These are phyloP conservation scores for Sitophilus oryzae DNA, from an alignment of 1,140 invertebrate species.

Conservation along the genomic window DNA sequence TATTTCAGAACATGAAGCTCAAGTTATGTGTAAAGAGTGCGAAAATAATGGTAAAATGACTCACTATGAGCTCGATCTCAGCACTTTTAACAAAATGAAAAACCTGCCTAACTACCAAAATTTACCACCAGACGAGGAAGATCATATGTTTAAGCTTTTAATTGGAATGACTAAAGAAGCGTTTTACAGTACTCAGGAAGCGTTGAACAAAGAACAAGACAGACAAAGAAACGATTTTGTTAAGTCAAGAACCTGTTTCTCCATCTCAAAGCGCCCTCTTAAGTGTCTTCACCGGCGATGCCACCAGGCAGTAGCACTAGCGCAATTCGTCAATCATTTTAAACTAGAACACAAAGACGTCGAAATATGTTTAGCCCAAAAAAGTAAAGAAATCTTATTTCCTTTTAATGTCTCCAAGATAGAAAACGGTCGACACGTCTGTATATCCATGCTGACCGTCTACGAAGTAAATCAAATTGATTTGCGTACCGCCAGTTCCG, in stretches of 20 bases:
- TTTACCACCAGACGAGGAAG: constrained; percentile 22
- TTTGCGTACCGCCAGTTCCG: constrained; percentile 20
- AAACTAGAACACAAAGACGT: constrained; percentile 38
- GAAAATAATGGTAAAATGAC: too few relatives aligned
- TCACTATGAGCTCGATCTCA: too few relatives aligned
- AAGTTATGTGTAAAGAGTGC: constrained; percentile 37
- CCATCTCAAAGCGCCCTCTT: constrained; percentile 33
- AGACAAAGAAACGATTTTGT: constrained; percentile 3
- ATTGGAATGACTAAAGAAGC: constrained; percentile 16
- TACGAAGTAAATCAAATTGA: constrained; percentile 33
- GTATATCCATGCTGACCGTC: constrained; percentile 34
- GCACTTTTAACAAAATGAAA: constrained; percentile 23
- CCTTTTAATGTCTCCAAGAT: constrained; percentile 24
- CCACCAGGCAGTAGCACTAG: constrained; percentile 36
- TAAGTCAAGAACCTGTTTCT: neutral
- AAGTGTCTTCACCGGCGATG: constrained; percentile 37
- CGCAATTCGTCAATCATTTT: constrained; percentile 37
- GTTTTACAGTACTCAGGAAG: too few relatives aligned
- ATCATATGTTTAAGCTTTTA: constrained; percentile 18
- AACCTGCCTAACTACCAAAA: constrained; percentile 9
- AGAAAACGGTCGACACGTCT: constrained; percentile 27
- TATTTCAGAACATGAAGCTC: constrained; percentile 13
- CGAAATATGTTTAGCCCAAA: constrained; percentile 25
- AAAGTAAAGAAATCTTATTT: constrained; percentile 30
- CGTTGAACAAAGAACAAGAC: too few relatives aligned